These are phyloP conservation scores for Palythoa heliodiscus DNA, from an alignment of 92 coral and sea anemone species.

Conservation along the genomic window DNA sequence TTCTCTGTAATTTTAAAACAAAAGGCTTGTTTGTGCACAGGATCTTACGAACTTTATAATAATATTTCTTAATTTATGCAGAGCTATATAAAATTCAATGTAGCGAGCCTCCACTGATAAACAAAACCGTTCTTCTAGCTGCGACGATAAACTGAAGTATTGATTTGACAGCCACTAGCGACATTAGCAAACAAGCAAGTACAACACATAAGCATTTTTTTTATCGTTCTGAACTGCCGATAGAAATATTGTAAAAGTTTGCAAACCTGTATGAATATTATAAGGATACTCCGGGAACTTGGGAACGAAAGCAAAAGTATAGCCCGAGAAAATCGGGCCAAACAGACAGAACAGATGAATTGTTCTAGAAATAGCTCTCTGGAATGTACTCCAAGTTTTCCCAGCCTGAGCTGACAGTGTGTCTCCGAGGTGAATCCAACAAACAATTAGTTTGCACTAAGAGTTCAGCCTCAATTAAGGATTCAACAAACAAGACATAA, in stretches of 20 bases:
- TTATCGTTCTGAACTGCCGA: not conserved
- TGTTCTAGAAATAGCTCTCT: not conserved
- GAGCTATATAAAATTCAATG: not conserved
- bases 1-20: too few species aligned
- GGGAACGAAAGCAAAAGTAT: not conserved
- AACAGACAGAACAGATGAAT: constrained; percentile 4
- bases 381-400: not conserved
- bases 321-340: not conserved
- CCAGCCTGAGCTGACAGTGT: not conserved
- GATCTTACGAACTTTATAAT: too few species aligned
- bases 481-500: constrained; percentile 33
- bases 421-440: constrained; percentile 5
- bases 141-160: not conserved
- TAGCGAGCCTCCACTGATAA: too few species aligned
- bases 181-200: not conserved
- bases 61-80: too few species aligned
- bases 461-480: constrained; percentile 24
- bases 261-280: constrained; percentile 17
- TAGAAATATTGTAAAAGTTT: not conserved
- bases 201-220: too few species aligned
- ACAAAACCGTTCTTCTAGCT: not conserved
- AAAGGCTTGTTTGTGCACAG: too few species aligned
- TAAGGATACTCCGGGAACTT: not conserved
- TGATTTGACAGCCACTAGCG: not conserved
- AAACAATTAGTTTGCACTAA: constrained; percentile 14